phyloP scores from a whole-genome alignment of 1,140 invertebrate genomes.

The Colletes gigas region DNA sequence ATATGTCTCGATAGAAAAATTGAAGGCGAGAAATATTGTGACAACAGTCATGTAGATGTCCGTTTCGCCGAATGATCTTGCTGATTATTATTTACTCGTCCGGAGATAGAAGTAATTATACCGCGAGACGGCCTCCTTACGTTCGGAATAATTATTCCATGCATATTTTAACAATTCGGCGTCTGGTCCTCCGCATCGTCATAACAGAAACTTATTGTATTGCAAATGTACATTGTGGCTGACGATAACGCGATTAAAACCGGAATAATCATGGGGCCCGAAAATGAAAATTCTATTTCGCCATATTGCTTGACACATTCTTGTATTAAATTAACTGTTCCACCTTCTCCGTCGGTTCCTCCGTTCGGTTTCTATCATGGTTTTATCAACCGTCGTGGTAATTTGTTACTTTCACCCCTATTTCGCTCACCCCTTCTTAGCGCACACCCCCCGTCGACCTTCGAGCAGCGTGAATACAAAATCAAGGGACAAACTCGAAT shows the following conservation, averaged over 20 bases:
- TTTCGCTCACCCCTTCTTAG: slow-evolving; percentile 32
- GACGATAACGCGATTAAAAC: slow-evolving; percentile 33
- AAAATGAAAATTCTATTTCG: slow-evolving; percentile 38
- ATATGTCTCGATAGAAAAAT: no score
- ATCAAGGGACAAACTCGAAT: neutral
- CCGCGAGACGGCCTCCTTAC: slow-evolving; percentile 29
- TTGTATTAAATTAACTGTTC: slow-evolving; percentile 9
- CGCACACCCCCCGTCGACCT: slow-evolving; percentile 11
- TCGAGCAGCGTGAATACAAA: slow-evolving; percentile 11
- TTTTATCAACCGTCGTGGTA: slow-evolving; percentile 37
- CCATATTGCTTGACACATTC: neutral
- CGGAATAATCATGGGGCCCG: slow-evolving; percentile 17
- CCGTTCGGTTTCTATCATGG: slow-evolving; percentile 29
- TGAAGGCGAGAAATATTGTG: neutral
- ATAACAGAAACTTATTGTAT: slow-evolving; percentile 40
- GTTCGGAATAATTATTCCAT: slow-evolving; percentile 51
- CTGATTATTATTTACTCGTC: slow-evolving; percentile 39
- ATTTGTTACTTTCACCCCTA: slow-evolving; percentile 35
- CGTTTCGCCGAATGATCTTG: neutral
- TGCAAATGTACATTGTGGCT: slow-evolving; percentile 42
- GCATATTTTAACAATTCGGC: slow-evolving; percentile 49
- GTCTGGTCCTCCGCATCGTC: slow-evolving; percentile 41
- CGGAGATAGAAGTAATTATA: slow-evolving; percentile 35
- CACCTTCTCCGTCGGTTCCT: neutral
- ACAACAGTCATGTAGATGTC: neutral